Evolutionary conservation across 2,888 invertebrate genomes (phyloP), one percentile per base, ranked within the genome.

Genomic region (Agrochola lychnidis): DNA sequence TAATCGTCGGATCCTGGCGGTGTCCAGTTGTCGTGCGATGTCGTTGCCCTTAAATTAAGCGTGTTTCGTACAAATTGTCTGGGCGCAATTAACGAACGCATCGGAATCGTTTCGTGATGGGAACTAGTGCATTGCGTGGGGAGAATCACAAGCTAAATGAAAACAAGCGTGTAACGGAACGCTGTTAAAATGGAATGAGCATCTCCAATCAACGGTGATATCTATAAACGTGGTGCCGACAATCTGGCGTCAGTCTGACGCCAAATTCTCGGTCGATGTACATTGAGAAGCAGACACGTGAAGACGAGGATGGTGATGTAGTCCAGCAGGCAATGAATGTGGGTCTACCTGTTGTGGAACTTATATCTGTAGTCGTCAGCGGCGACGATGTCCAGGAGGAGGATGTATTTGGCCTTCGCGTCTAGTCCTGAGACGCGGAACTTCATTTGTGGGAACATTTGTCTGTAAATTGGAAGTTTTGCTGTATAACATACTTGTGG

Each of bases 391-490:
- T 99, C 99, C 98, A 99, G 98, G 92, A 99, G 98, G 85, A 99
- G 98, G 96, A 99, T 99, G 98, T 99, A 99, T 97, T 99, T 99
- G 94, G 99, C 99, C 97, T 99, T 99, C 95, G 99, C 98, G 97
- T 99, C 99, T 97, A 99, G 97, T 91, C 99, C 99, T 94, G 99
- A 99, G 92, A 99, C 99, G 94, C 99, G 98, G 97, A 99, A 99
- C 98, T 99, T 99, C 98, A 99, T 99, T 97, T 99, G 99, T 93
- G 99, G 99, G 97, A 99, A 99, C 99, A 99, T 99, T 98, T 99
- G 99, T 97, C 99, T 99, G 98, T 86, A 98, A 97, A 94, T 91
- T 83, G 91, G 91, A 94, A 93, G 91, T 84, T 78, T 80, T 76
- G 61, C 66, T 81, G 62, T 89, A 70, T 83, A 79, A 74, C 68